Base-by-base conservation (phyloP, 2,888 invertebrate species). In the Tenthredo scrophulariae region DNA sequence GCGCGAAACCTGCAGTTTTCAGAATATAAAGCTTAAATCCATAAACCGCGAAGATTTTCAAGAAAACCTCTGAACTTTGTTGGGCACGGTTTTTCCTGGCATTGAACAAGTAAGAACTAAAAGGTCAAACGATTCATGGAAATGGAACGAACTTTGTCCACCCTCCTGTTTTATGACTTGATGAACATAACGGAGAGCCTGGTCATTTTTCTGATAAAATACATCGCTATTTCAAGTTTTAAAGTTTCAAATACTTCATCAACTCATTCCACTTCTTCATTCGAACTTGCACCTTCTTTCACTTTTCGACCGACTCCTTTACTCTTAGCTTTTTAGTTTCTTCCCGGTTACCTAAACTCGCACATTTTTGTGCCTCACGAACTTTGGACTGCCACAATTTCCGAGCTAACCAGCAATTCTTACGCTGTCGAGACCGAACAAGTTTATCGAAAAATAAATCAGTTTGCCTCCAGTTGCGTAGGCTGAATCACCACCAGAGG, bases 11-110 rank as follows among this genome's bases (percentile, higher is more conserved):
- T 74, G 22, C 2, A 54, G 54, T 54, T 77, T 33, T 33, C 15
- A n/a, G 33, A 54, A 33, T 54, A 77, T 54, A 77, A 22, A 54
- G 54, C 33, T 50, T 50, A 37, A 37, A 77, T 77, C 54, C 54
- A 54, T 33, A 54, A 77, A 18, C 77, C 77, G 50, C n/a, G 22
- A 7, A 18, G 50, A 6, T 26, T 54, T 50, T n/a, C 7, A 33
- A 54, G 77, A 50, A 77, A 77, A 54, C 10, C n/a, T 29, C 33
- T 18, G 33, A 54, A 50, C 9, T 33, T 50, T n/a, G 50, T 43
- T 26, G 10, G 74, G 43, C 26, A 43, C 3, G 74, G 43, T 22
- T 9, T 5, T 43, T 22, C 43, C 26, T 22, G 18, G 43, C 13
- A 67, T 62, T 67, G 15, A 15, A 33, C 33, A 33, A 29, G 67